Base-by-base conservation (phyloP, 2,113 vertebrate species). In the Taxidea taxus region DNA sequence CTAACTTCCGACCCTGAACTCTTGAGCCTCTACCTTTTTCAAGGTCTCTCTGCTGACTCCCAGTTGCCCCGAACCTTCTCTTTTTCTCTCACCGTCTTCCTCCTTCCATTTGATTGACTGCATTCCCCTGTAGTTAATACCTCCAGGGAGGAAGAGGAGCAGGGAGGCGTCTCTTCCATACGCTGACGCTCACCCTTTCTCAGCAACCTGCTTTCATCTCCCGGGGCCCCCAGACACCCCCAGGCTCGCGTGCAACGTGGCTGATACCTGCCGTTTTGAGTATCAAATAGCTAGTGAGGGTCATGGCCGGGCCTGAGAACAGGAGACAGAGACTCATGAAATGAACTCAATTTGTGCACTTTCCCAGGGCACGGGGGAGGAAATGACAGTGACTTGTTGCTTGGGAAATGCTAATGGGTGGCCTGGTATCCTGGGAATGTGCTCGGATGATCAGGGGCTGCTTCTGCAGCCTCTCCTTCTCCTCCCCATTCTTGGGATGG, bases 361-460 rank as follows among this genome's bases (percentile, higher is more conserved):
- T 97, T 98, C 97, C 95, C 97, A 97, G 97, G 95, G n/a, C 29
- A 4, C 21, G 81, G 91, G 56, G 93, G 91, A 93, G 92, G 94
- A 77, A 96, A 34, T 68, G 58, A 91, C 75, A 72, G 91, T 86
- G 94, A 89, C 94, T 74, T 77, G 93, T 66, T 70, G 56, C 96
- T 96, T 96, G 66, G 90, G 90, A 98, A 96, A 82, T 81, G 81
- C 81, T 66, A 44, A 37, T 90, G 94, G 72, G 87, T 95, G 93
- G 29, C 58, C 56, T 97, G 95, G 95, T 90, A 98, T 98, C 95
- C 95, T 92, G 97, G 66, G 97, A 98, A 98, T 98, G 98, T 95
- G 82, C 87, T 94, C 95, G 20, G 27, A 54, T 0, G 13, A 87
- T 90, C 60, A 90, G 94, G 96, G 90, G 70, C 93, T 98, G 97